Conservation (phyloP, 2,113 vertebrate species). For the Mirza zaza region DNA sequence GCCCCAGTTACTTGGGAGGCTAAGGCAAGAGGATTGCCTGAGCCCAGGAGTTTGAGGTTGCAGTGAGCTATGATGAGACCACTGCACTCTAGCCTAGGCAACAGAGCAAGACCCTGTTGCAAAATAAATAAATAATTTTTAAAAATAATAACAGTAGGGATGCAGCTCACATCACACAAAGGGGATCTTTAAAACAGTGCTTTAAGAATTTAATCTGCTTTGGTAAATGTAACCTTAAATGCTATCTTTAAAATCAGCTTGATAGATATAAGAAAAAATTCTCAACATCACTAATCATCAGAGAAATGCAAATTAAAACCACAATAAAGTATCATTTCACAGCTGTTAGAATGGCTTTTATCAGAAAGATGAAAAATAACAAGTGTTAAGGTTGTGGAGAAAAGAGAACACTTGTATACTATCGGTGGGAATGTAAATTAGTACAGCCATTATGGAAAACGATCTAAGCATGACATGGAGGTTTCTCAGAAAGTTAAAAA, state of each 20-base stretch:
- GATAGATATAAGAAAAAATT: neutral
- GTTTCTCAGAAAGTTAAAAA: neutral
- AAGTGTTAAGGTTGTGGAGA: neutral
- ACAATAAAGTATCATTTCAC: neutral
- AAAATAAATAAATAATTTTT: neutral
- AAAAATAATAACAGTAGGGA: neutral
- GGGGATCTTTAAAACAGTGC: neutral
- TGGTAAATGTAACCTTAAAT: neutral
- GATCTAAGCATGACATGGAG: neutral
- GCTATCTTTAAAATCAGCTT: neutral
- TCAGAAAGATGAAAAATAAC: neutral
- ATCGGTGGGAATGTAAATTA: neutral
- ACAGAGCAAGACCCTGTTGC: neutral
- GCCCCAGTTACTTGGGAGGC: neutral
- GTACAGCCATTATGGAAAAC: neutral
- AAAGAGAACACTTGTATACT: neutral
- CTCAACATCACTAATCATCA: neutral
- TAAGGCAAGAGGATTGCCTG: neutral
- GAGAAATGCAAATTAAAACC: neutral
- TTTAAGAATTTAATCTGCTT: neutral
- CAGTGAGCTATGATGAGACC: too few relatives aligned
- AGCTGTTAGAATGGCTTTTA: neutral
- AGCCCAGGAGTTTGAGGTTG: too few relatives aligned
- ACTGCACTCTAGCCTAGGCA: too few relatives aligned
- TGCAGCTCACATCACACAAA: neutral